Base-by-base conservation (phyloP, 2,113 vertebrate species). In the Micronycteris hirsuta region DNA sequence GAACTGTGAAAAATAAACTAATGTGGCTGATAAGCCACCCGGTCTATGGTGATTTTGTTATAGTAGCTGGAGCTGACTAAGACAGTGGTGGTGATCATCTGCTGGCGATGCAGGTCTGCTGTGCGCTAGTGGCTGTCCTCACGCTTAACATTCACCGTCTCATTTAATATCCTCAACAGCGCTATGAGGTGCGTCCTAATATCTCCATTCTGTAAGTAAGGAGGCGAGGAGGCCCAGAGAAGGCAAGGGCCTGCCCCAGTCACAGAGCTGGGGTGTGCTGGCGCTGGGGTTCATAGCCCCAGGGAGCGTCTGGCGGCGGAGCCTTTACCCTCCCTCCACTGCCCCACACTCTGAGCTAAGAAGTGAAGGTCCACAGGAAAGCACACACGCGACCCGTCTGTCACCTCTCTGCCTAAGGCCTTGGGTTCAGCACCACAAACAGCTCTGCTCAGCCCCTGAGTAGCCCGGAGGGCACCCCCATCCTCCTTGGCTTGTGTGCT, bases 351-450 rank as follows among this genome's bases (percentile, higher is more conserved):
- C 41, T 19, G 26, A 86, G 63, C 49, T 70, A n/a, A 52, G 52
- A 65, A 54, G 33, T 26, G 76, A 70, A 91, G 61, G 70, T 45
- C 33, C 14, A 3, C 52, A 20, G 24, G 36, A 45, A 84, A 3
- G 16, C 63, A 88, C 2, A 5, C 38, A 54, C 33, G 33, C 0
- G 14, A 17, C 52, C 31, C 4, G 6, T 43, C 45, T 58, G n/a
- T 52, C 68, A 28, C 49, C 90, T 81, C 65, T 65, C 33, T 43
- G 54, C 54, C 70, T 47, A 33, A 0, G 33, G 33, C 61, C 52
- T 86, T 58, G 61, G 28, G 7, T 88, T 89, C 92, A 82, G 96
- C 71, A 92, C 73, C 65, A 61, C 28, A 58, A 17, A 92, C 56
- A 94, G 67, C 73, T 26, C 94, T 65, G 52, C 41, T 11, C 8